Conservation (phyloP, 1,140 invertebrate genomes). For the Macrotrachela quadricornifera region DNA sequence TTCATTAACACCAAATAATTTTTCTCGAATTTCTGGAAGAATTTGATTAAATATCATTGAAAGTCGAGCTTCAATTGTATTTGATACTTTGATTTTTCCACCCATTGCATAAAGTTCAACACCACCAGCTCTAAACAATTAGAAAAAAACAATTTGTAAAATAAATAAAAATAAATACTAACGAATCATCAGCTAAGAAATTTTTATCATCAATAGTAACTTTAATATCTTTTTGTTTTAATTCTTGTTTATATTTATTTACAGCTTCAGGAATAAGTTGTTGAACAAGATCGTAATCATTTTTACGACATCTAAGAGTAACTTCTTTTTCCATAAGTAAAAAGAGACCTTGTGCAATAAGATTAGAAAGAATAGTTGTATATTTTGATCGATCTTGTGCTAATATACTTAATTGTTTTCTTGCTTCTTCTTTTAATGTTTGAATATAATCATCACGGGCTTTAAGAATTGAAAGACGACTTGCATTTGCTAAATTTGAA, state of each 20-base stretch:
- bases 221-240: no score
- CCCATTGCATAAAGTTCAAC: constrained; percentile 1
- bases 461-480: constrained; percentile 3
- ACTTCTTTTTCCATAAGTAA: constrained; percentile 2
- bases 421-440: constrained; percentile 2
- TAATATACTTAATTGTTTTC: constrained; percentile 1
- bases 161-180: not conserved
- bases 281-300: constrained; percentile 2
- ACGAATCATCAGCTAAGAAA: no score
- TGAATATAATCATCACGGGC: constrained; percentile 7
- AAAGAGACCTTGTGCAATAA: no score
- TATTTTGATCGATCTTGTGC: not conserved
- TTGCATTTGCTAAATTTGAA: constrained; percentile 5
- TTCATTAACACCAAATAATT: not conserved
- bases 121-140: constrained; percentile 3
- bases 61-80: constrained; percentile 5
- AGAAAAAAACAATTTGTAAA: not conserved
- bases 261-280: not conserved
- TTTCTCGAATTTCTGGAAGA: not conserved
- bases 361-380: not conserved
- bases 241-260: no score
- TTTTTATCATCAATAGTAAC: no score
- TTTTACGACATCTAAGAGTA: not conserved
- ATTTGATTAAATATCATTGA: constrained; percentile 3
- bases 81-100: constrained; percentile 4